Conservation (phyloP, 2,113 vertebrate genomes). For the Carlito syrichta region DNA sequence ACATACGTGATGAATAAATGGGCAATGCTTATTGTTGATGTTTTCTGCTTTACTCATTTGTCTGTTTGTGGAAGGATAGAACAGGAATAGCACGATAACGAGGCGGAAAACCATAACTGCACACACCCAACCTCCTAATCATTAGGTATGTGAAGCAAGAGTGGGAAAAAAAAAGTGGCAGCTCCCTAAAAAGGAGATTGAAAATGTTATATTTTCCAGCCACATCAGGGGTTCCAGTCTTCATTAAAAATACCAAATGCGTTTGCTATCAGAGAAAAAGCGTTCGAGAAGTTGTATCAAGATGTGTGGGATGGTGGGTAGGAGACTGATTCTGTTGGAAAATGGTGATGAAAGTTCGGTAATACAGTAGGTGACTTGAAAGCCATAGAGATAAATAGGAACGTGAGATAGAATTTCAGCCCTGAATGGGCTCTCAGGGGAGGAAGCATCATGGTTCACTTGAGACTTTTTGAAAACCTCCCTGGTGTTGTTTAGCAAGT, state of each 20-base stretch:
- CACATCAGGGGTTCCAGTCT: not conserved
- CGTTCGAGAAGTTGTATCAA: no score
- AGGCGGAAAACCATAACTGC: not conserved
- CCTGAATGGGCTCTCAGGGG: not conserved
- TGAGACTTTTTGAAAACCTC: not conserved
- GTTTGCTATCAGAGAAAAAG: not conserved
- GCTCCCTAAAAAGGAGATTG: not conserved
- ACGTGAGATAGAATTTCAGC: not conserved
- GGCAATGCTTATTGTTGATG: not conserved
- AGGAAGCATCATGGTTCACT: not conserved
- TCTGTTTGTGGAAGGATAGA: not conserved
- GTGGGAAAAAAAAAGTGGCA: not conserved
- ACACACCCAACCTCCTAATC: not conserved
- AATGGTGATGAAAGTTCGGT: not conserved
- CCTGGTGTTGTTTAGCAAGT: not conserved
- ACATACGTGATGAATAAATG: not conserved
- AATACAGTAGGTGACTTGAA: not conserved
- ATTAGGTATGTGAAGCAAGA: not conserved
- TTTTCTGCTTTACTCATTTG: no score
- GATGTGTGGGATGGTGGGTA: not conserved
- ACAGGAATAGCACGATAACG: not conserved
- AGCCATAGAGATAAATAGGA: not conserved
- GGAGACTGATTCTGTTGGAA: not conserved
- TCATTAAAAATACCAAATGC: not conserved
- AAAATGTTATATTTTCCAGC: not conserved